phyloP scores from a whole-genome alignment of 2,888 invertebrate species.

The Acholoe squamosa region DNA sequence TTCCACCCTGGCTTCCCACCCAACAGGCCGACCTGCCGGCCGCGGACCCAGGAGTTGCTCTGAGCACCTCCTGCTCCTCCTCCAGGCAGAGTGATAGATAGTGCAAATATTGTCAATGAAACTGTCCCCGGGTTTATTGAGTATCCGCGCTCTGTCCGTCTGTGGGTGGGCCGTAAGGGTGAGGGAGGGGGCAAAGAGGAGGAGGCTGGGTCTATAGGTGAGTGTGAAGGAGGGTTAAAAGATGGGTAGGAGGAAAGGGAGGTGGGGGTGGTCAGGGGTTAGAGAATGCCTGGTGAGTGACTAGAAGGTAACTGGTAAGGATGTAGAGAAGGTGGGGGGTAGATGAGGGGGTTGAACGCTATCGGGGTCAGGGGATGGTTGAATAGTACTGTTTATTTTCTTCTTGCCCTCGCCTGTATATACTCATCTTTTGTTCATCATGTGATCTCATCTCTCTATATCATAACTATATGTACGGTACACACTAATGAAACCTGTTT shows the following conservation, averaged over 20 bases:
- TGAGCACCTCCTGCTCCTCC: not conserved
- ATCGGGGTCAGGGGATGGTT: too few species aligned
- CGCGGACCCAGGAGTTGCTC: not conserved
- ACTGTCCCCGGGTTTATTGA: slow-evolving; percentile 42
- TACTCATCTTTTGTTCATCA: too few species aligned
- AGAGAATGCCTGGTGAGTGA: not conserved
- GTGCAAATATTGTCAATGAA: slow-evolving; percentile 53
- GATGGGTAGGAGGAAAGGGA: not conserved
- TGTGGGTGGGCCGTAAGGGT: not conserved
- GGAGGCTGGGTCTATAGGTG: not conserved
- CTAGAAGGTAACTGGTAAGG: not conserved
- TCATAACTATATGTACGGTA: too few species aligned
- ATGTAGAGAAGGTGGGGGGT: not conserved
- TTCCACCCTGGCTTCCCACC: not conserved
- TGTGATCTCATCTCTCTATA: too few species aligned
- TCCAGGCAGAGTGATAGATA: slow-evolving; percentile 42
- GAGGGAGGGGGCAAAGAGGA: not conserved
- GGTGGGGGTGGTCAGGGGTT: not conserved
- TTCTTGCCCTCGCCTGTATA: too few species aligned
- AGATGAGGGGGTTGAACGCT: too few species aligned
- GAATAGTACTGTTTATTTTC: too few species aligned
- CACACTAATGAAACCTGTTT: too few species aligned
- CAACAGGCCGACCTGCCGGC: not conserved
- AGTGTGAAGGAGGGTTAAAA: not conserved
- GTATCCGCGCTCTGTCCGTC: not conserved